phyloP scores from a whole-genome alignment of 2,113 vertebrate species.

The Jaculus jaculus region DNA sequence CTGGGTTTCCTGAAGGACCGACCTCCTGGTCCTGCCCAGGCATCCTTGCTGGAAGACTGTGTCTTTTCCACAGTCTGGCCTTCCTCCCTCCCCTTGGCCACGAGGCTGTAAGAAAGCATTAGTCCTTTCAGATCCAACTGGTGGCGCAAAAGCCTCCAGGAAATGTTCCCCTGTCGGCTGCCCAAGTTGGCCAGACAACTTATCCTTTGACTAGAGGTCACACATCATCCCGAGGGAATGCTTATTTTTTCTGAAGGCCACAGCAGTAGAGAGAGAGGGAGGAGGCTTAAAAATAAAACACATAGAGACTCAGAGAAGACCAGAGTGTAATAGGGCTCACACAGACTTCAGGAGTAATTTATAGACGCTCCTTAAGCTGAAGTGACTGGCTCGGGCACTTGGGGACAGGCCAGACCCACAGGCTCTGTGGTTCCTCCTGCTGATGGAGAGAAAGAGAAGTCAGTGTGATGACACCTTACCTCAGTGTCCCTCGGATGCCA shows the following conservation, averaged over 20 bases:
- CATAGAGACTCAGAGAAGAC: neutral
- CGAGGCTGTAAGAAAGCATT: neutral
- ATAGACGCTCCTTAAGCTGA: slow-evolving; percentile 30
- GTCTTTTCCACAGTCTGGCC: slow-evolving; percentile 55
- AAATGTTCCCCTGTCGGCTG: neutral
- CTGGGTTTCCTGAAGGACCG: neutral
- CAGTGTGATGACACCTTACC: fast-evolving
- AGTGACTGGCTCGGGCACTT: slow-evolving; percentile 21
- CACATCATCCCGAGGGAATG: slow-evolving; percentile 46
- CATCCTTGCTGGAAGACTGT: neutral
- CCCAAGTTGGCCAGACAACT: slow-evolving; percentile 50
- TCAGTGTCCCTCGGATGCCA: neutral
- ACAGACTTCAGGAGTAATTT: slow-evolving; percentile 76
- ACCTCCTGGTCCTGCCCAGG: neutral
- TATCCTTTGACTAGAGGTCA: slow-evolving; percentile 48
- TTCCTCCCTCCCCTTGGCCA: slow-evolving; percentile 7
- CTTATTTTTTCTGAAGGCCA: slow-evolving; percentile 73
- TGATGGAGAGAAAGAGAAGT: neutral
- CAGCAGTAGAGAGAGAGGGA: neutral
- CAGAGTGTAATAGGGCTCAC: slow-evolving; percentile 52
- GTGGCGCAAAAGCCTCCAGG: slow-evolving; percentile 20
- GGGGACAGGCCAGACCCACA: neutral
- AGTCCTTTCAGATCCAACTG: slow-evolving; percentile 34
- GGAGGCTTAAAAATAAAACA: slow-evolving; percentile 58
- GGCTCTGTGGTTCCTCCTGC: neutral